Evolutionary conservation across 35 echinoderm and acorn worm species (phyloP).

Genomic region (Heliocidaris tuberculata): DNA sequence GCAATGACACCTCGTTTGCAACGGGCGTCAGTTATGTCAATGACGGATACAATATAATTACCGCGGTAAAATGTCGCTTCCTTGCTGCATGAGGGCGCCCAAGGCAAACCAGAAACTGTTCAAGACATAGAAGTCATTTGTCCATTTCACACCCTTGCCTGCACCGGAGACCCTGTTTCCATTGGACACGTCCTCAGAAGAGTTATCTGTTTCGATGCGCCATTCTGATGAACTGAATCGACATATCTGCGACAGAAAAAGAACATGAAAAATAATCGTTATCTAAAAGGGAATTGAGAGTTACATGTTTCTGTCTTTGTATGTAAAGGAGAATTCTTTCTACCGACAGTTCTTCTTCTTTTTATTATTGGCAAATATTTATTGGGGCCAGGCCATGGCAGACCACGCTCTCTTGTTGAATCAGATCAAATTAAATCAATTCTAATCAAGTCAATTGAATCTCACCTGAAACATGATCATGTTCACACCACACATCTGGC

Average conservation of each 20-base stretch:
- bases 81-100: conserved; percentile 97
- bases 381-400: too few relatives aligned
- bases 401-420: too few relatives aligned
- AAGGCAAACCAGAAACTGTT: conserved; percentile 96
- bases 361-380: too few relatives aligned
- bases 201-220: conserved; percentile 56
- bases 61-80: conserved; percentile 87
- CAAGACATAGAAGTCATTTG: conserved; percentile 87
- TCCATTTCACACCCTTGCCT: conserved; percentile 47
- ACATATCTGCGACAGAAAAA: conserved; percentile 67
- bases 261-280: background rate
- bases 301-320: too few relatives aligned
- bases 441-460: background rate
- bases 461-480: conserved; percentile 79
- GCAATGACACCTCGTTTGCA: too few relatives aligned
- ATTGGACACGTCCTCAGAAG: conserved; percentile 45
- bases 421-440: too few relatives aligned
- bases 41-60: background rate
- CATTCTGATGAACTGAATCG: conserved; percentile 80
- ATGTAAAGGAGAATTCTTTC: too few relatives aligned
- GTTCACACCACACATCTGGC: conserved; percentile 54
- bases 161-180: background rate
- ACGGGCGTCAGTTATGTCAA: too few relatives aligned
- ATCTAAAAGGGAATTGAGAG: too few relatives aligned
- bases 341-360: too few relatives aligned